These are phyloP conservation scores for Sesia apiformis DNA, from an alignment of 2,888 invertebrate species.

Conservation along the genomic window DNA sequence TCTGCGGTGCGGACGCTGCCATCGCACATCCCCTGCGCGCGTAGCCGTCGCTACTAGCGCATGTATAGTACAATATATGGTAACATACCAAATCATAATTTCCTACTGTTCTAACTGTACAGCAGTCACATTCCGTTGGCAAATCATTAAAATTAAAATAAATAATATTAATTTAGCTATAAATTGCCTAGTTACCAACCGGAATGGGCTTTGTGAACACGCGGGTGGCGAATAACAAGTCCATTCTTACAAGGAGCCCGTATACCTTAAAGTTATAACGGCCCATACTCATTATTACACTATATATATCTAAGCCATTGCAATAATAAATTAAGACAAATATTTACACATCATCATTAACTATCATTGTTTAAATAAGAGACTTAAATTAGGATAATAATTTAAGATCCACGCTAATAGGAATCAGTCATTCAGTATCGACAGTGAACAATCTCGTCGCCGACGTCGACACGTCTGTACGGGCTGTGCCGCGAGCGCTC, in stretches of 20 bases:
- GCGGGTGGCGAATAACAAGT: constrained; percentile 71
- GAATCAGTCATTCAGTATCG: constrained; percentile 58
- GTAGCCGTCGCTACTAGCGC: not conserved
- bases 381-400: constrained; percentile 65
- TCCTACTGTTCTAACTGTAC: constrained; percentile 66
- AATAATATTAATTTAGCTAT: constrained; percentile 69
- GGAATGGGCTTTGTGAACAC: constrained; percentile 72
- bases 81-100: constrained; percentile 44
- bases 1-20: not conserved
- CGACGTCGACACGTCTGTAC: not conserved
- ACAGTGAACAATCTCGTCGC: not conserved
- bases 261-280: constrained; percentile 35
- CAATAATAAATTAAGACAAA: constrained; percentile 66
- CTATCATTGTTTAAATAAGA: constrained; percentile 51
- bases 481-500: not conserved
- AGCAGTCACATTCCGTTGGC: constrained; percentile 72
- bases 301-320: constrained; percentile 56
- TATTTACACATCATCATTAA: constrained; percentile 61
- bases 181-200: constrained; percentile 69
- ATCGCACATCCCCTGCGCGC: not conserved
- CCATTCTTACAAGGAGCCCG: constrained; percentile 57
- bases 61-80: constrained; percentile 12
- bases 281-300: constrained; percentile 41
- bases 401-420: constrained; percentile 67
- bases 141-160: constrained; percentile 65